Evolutionary conservation across 1,140 invertebrate genomes (phyloP).

Genomic region (Armadillidium nasatum): DNA sequence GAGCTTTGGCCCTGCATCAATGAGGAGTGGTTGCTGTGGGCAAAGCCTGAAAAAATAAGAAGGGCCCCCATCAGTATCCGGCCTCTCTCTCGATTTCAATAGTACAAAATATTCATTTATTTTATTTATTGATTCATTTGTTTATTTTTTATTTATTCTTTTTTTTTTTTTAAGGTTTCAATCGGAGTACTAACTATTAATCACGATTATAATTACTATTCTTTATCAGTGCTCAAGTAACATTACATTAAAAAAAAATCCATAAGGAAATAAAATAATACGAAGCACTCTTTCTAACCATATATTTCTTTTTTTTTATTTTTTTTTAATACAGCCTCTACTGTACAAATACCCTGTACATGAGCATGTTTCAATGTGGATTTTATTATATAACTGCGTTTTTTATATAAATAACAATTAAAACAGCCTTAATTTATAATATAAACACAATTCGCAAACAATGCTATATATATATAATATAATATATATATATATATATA

Average conservation of each 20-base stretch:
- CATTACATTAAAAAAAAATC: neutral
- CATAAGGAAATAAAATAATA: conserved; percentile 7
- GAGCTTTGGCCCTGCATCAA: conserved; percentile 38
- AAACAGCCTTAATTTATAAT: too few relatives aligned
- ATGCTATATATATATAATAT: neutral
- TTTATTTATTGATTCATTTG: too few relatives aligned
- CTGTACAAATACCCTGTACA: conserved; percentile 46
- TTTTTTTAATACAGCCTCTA: conserved; percentile 42
- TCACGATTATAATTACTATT: too few relatives aligned
- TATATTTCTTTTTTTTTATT: too few relatives aligned
- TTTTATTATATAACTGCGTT: conserved; percentile 31
- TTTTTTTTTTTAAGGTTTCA: too few relatives aligned
- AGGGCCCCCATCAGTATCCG: conserved; percentile 35
- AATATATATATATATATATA: conserved; percentile 41
- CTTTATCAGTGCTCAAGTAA: too few relatives aligned
- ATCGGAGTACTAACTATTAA: too few relatives aligned
- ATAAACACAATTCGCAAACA: too few relatives aligned
- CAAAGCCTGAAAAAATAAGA: conserved; percentile 44
- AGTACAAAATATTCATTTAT: too few relatives aligned
- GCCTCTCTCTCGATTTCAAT: neutral
- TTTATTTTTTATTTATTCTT: too few relatives aligned
- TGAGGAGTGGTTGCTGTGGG: conserved; percentile 39
- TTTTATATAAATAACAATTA: too few relatives aligned
- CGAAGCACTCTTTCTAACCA: conserved; percentile 11
- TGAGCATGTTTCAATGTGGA: conserved; percentile 39